Base-by-base conservation (phyloP, 1,140 invertebrate species). In the Drosophila ogumai region DNA sequence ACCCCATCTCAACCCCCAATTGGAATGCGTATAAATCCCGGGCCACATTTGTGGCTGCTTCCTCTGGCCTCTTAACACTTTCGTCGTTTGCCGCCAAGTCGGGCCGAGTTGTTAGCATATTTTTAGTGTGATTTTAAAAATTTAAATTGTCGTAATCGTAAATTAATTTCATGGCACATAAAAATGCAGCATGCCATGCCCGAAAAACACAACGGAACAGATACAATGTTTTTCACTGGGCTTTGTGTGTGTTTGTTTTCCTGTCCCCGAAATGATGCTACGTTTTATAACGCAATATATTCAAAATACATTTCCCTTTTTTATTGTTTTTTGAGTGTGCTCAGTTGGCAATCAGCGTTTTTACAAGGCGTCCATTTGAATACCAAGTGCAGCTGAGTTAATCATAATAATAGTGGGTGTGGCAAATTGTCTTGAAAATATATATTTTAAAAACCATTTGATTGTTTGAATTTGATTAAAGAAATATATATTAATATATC, bases 91-190 rank as follows among this genome's bases (percentile, higher is more conserved):
- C 67, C 57, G 75, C 68, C 81, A 80, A 81, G 78, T 46, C 73
- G 65, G 54, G 54, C 44, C 66, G 60, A 77, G 74, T 81, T 84
- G 85, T 90, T 85, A 69, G 80, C 85, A 90, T 90, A 88, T 85
- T 90, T 90, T 90, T 90, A 90, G 85, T 90, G 78, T 67, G 66
- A 79, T 85, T 88, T 91, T 91, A 91, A 91, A 91, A 91, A 91
- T 91, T 88, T 90, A 91, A 91, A 86, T 91, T 91, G 79, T 91
- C 90, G 86, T 91, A 90, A 90, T 90, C 90, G 86, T 91, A 91
- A 91, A 91, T 91, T 91, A 91, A 91, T 91, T 91, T 91, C 86
- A 91, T 91, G 86, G 90, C 75, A 74, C 90, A 91, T 91, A 91
- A 91, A 91, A 90, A 73, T 56, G 47, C 73, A 72, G 58, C 40